Evolutionary conservation across 2,888 invertebrate species (phyloP).

Genomic region (Caenorhabditis panamensis): DNA sequence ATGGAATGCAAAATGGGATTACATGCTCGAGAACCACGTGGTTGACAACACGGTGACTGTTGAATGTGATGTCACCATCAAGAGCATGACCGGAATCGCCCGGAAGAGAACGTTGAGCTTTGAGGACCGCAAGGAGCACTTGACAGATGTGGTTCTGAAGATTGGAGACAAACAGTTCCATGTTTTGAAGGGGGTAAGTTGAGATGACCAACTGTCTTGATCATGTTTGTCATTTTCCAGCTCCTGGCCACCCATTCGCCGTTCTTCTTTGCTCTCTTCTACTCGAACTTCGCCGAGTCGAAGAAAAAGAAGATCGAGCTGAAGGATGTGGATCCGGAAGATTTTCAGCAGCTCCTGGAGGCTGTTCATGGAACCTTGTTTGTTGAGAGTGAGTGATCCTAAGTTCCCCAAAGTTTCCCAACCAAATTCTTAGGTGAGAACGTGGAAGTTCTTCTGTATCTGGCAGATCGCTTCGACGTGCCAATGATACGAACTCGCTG

Average conservation of each 20-base stretch:
- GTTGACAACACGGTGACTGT: too few relatives aligned
- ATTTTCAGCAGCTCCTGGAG: not conserved
- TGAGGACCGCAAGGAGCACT: not conserved
- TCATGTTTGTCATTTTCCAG: too few relatives aligned
- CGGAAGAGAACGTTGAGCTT: not conserved
- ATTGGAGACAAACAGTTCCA: not conserved
- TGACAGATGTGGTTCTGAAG: not conserved
- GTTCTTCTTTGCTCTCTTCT: not conserved
- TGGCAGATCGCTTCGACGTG: conserved; percentile 4
- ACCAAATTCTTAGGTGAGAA: not conserved
- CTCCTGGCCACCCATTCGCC: not conserved
- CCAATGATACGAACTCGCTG: not conserved
- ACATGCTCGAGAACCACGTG: too few relatives aligned
- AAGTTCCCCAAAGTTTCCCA: too few relatives aligned
- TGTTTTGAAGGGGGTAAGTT: not conserved
- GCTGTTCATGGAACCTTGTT: too few relatives aligned
- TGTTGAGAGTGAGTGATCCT: too few relatives aligned
- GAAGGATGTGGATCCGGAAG: not conserved
- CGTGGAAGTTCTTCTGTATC: not conserved
- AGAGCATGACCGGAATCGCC: not conserved
- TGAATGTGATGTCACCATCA: not conserved
- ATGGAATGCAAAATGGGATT: too few relatives aligned
- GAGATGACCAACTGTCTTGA: too few relatives aligned
- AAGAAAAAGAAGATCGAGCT: not conserved
- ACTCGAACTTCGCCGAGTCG: not conserved